A percentile compares a stretch with the other conserved stretches of the same genome.
Conservation (phyloP, 2,888 invertebrate species). For the Ormyrus pomaceus region DNA sequence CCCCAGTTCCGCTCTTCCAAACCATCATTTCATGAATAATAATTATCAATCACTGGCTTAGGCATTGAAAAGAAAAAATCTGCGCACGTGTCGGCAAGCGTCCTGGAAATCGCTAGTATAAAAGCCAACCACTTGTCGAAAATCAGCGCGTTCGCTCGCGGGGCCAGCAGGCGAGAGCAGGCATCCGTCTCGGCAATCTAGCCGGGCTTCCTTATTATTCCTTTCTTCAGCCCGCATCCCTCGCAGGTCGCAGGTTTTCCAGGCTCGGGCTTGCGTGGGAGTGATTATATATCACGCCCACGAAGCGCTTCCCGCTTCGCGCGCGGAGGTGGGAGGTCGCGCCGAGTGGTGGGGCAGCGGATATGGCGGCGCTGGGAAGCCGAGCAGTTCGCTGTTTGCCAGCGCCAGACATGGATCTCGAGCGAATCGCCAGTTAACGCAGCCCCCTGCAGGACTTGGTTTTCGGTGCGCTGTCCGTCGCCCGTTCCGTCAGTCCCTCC, state of each 20-base stretch:
- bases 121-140: neutral
- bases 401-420: conserved; percentile 64
- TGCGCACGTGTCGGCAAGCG: neutral
- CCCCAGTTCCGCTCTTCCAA: too few relatives aligned
- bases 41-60: too few relatives aligned
- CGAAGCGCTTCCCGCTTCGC: conserved; percentile 7
- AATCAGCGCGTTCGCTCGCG: neutral
- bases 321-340: conserved; percentile 8
- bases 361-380: conserved; percentile 69
- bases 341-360: conserved; percentile 66
- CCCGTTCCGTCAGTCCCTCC: neutral
- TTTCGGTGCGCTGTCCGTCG: too few relatives aligned
- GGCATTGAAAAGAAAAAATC: neutral
- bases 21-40: too few relatives aligned
- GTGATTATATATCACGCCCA: conserved; percentile 75
- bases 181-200: too few relatives aligned
- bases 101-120: neutral
- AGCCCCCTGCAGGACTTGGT: too few relatives aligned
- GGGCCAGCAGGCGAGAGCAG: too few relatives aligned
- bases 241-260: neutral
- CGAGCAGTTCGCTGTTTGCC: conserved; percentile 74
- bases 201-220: neutral
- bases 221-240: neutral
- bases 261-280: conserved; percentile 60
- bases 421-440: neutral